Conservation (phyloP, 2,113 vertebrate genomes). For the Pteruthius melanotis region DNA sequence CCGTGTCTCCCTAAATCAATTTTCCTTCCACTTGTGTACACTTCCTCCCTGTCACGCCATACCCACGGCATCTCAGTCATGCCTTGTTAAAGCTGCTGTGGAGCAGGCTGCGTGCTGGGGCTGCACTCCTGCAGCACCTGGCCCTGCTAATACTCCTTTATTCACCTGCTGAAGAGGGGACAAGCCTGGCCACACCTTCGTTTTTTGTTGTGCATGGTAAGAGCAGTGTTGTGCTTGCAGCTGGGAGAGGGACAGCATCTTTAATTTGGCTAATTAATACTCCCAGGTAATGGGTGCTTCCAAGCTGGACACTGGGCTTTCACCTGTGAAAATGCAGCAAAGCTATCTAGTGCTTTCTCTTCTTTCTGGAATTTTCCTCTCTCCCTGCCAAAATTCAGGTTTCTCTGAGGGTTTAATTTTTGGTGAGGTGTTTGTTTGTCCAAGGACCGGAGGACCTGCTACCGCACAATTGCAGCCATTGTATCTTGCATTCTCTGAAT, state of each 20-base stretch:
- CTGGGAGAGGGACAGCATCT: neutral
- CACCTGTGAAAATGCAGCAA: neutral
- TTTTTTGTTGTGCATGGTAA: neutral
- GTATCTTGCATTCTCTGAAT: neutral
- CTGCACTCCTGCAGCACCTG: neutral
- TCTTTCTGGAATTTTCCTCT: neutral
- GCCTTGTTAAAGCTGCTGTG: neutral
- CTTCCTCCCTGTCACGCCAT: neutral
- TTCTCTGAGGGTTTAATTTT: neutral
- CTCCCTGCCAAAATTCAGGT: neutral
- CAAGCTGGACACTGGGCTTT: neutral
- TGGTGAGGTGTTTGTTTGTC: neutral
- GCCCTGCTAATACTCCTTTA: neutral
- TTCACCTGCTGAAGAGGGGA: neutral
- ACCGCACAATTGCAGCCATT: neutral
- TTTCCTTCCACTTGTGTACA: neutral
- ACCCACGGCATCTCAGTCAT: neutral
- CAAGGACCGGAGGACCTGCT: neutral
- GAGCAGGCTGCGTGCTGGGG: neutral
- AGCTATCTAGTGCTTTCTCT: neutral
- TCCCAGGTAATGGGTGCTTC: neutral
- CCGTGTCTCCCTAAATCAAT: neutral
- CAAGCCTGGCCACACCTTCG: rapidly evolving
- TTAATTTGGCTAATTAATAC: neutral
- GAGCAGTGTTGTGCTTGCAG: neutral